Evolutionary conservation across 2,113 vertebrate species (phyloP).

Genomic region (Cercocebus atys): DNA sequence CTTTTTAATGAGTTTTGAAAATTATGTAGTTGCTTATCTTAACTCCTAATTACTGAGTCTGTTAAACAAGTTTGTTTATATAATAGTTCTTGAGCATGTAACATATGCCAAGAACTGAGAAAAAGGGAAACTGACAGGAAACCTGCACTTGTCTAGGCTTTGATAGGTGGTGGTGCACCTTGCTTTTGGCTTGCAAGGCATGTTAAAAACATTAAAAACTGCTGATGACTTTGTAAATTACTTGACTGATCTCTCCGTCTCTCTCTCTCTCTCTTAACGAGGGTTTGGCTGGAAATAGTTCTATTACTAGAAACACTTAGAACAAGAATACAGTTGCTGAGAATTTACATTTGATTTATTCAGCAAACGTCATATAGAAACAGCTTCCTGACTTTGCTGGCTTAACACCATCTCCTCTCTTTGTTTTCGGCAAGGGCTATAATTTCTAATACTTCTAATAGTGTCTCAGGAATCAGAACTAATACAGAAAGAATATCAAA

Average conservation of each 20-base stretch:
- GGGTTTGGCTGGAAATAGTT: slow-evolving; percentile 58
- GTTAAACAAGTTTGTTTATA: neutral
- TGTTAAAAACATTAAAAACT: neutral
- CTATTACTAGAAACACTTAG: slow-evolving; percentile 71
- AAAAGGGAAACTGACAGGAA: neutral
- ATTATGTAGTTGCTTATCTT: neutral
- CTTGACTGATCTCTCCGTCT: neutral
- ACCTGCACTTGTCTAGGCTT: neutral
- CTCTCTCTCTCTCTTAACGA: neutral
- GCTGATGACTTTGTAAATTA: slow-evolving; percentile 15
- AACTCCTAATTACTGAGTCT: neutral
- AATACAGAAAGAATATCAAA: neutral
- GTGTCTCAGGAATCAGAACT: slow-evolving; percentile 22
- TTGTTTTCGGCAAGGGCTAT: slow-evolving; percentile 53
- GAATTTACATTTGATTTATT: slow-evolving; percentile 61
- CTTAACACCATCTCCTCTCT: slow-evolving; percentile 34
- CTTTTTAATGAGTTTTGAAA: neutral
- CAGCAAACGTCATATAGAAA: neutral
- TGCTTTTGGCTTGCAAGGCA: slow-evolving; percentile 1
- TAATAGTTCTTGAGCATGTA: neutral
- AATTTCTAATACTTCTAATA: slow-evolving; percentile 49
- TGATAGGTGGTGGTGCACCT: neutral
- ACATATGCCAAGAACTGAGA: neutral
- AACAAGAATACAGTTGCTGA: slow-evolving; percentile 42
- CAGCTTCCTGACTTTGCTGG: slow-evolving; percentile 45